Evolutionary conservation across 1,140 invertebrate species (phyloP), one percentile per base, ranked within the genome.

Genomic region (Caenorhabditis brenneri): DNA sequence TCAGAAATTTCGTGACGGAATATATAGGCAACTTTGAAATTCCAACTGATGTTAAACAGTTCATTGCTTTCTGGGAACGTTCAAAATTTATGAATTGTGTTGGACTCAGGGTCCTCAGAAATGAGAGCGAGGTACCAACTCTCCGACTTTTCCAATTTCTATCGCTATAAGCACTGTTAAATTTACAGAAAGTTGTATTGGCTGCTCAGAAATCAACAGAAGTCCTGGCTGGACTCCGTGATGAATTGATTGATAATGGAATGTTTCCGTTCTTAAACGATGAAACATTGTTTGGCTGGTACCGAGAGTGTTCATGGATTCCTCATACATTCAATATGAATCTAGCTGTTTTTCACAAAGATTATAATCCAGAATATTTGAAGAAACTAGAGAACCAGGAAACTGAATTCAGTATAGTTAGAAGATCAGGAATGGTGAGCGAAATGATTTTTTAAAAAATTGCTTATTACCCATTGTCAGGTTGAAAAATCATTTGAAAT

Each of bases 221-320:
- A n/a, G 7, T 51, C 16, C 15, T 51, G 2, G 15, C 49, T n/a
- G 19, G 49, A 2, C n/a, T 51, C 19, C 49, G 49, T 7, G 49
- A 51, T n/a, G 49, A 51, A 51, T n/a, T 51, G 2, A 16, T 51
- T 1, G 49, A 51, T 51, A 51, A 27, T 3, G 79, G 79, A 49
- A 80, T 80, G 79, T 80, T 27, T 3, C 27, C 48, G 2, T 53
- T 53, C 24, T 48, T 80, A 16, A 80, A 51, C 27, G 79, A 29
- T 15, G 79, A 48, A 5, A 80, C 79, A 15, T 29, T 80, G 1
- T 27, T 80, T 12, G 79, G 49, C 19, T 80, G 48, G 42, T 80
- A 53, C 48, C 6, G 79, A 33, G 79, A 80, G 24, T 80, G 79
- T 31, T 27, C 39, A 49, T 15, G 51, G 15, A 80, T 80, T 22